Conservation (phyloP, 2,113 vertebrate genomes). For the Pollimyrus isidori region DNA sequence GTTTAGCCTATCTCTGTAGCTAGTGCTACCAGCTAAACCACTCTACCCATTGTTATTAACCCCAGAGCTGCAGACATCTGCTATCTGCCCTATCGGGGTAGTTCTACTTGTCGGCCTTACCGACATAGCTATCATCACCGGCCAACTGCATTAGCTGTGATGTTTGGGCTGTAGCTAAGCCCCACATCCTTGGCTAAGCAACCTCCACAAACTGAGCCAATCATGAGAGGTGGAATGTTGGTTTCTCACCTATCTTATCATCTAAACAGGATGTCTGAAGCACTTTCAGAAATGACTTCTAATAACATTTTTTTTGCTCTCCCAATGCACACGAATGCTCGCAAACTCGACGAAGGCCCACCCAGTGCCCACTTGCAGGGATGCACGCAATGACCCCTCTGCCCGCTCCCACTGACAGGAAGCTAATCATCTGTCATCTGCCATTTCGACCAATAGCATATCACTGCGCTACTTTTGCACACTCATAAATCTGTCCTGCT, state of each 20-base stretch:
- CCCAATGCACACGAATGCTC: slow-evolving; percentile 41
- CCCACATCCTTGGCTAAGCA: not conserved
- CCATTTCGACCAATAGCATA: slow-evolving; percentile 8
- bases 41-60: not conserved
- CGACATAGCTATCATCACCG: not conserved
- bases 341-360: slow-evolving; percentile 30
- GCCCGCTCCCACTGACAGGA: not conserved
- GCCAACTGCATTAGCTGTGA: not conserved
- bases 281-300: slow-evolving; percentile 39
- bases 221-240: slow-evolving; percentile 45
- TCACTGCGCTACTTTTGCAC: not conserved
- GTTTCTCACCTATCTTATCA: slow-evolving; percentile 53
- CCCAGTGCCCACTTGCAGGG: slow-evolving; percentile 38
- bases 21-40: not conserved
- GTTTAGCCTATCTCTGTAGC: not conserved
- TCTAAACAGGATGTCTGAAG: slow-evolving; percentile 56
- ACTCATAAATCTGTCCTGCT: not conserved
- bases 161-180: not conserved
- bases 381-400: slow-evolving; percentile 44
- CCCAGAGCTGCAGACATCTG: not conserved
- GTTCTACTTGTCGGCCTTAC: not conserved
- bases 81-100: not conserved
- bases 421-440: not conserved
- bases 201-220: slow-evolving; percentile 29
- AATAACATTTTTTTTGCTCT: slow-evolving; percentile 30